These are phyloP conservation scores for Trileptium ribeirensis DNA, from an alignment of 2,888 invertebrate genomes.

Conservation along the genomic window DNA sequence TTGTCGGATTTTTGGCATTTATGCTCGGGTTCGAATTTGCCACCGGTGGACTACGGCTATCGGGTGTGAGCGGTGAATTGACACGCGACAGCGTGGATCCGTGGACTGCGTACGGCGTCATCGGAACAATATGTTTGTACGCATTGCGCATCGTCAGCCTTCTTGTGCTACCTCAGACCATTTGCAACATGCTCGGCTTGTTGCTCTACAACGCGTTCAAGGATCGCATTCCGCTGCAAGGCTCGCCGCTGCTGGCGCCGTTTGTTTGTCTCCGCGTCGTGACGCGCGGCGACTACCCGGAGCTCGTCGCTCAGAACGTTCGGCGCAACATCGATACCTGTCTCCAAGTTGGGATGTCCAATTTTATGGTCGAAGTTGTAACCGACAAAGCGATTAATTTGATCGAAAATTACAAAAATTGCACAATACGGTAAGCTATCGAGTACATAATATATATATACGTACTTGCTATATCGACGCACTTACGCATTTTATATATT, in stretches of 20 bases:
- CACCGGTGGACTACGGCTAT: slow-evolving; percentile 18
- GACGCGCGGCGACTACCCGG: slow-evolving; percentile 85
- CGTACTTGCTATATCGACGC: no score
- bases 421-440: background rate
- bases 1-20: slow-evolving; percentile 6
- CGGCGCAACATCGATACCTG: slow-evolving; percentile 77
- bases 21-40: slow-evolving; percentile 8
- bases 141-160: slow-evolving; percentile 45
- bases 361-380: slow-evolving; percentile 90
- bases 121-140: slow-evolving; percentile 44
- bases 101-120: slow-evolving; percentile 40
- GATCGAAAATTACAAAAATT: slow-evolving; percentile 19
- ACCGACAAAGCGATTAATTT: slow-evolving; percentile 65
- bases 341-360: slow-evolving; percentile 79
- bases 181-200: slow-evolving; percentile 58
- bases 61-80: background rate
- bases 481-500: no score
- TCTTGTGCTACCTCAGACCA: slow-evolving; percentile 50
- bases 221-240: slow-evolving; percentile 76
- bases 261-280: slow-evolving; percentile 89
- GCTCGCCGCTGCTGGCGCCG: slow-evolving; percentile 81
- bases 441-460: no score
- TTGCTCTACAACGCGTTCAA: slow-evolving; percentile 87
- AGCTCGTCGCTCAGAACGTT: slow-evolving; percentile 78
- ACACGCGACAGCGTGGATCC: slow-evolving; percentile 19